phyloP scores from a whole-genome alignment of 1,140 invertebrate genomes.

The Anastrepha ludens region DNA sequence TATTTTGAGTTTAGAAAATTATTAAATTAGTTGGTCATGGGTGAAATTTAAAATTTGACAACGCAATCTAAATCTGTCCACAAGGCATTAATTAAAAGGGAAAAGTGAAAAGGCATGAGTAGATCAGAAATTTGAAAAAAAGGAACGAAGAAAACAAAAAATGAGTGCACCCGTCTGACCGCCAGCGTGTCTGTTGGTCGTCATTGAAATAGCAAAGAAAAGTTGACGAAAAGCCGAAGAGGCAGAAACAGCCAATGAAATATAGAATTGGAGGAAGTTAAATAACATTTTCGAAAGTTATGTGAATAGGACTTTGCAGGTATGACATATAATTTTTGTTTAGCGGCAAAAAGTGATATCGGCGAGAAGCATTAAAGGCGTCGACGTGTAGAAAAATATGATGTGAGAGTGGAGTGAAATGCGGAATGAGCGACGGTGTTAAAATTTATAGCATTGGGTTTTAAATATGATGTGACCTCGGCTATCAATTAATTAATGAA shows the following conservation, averaged over 20 bases:
- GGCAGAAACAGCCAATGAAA: not conserved
- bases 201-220: not conserved
- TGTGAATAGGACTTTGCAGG: slow-evolving; percentile 5
- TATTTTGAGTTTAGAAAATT: too few species aligned
- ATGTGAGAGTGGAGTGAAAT: not conserved
- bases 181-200: slow-evolving; percentile 26
- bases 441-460: too few species aligned
- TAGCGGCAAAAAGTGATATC: not conserved
- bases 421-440: too few species aligned
- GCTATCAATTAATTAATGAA: not conserved
- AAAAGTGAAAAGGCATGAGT: not conserved
- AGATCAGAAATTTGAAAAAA: slow-evolving; percentile 5
- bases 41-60: slow-evolving; percentile 16
- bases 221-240: slow-evolving; percentile 6
- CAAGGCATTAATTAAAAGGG: not conserved
- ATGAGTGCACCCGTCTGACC: slow-evolving; percentile 18
- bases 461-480: not conserved
- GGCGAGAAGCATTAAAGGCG: not conserved
- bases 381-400: not conserved
- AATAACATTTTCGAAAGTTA: slow-evolving; percentile 44
- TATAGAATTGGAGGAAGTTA: slow-evolving; percentile 37
- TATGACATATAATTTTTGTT: not conserved
- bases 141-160: slow-evolving; percentile 31
- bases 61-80: not conserved
- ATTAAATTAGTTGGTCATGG: not conserved